Evolutionary conservation across 2,888 invertebrate genomes (phyloP).

Genomic region (Tubulanus polymorphus): DNA sequence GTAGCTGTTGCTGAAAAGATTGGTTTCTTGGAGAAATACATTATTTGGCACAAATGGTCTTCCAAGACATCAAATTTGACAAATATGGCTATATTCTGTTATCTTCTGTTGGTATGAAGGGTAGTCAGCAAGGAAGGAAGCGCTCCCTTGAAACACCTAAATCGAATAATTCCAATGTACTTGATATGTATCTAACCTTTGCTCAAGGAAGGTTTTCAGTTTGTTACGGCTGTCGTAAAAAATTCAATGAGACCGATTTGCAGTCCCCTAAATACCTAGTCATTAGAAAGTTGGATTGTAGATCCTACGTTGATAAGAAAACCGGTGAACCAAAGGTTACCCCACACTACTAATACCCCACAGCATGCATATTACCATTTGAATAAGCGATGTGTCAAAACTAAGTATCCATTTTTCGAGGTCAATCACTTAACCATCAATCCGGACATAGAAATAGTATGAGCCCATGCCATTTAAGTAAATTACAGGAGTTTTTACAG

Average conservation of each 20-base stretch:
- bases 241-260: background rate
- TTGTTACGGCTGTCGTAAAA: background rate
- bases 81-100: background rate
- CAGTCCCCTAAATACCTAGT: background rate
- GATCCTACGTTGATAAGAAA: background rate
- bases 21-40: background rate
- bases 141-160: background rate
- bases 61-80: background rate
- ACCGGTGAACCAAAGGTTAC: background rate
- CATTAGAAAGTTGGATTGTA: background rate
- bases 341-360: background rate
- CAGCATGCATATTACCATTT: background rate
- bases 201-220: background rate
- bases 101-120: background rate
- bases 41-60: background rate
- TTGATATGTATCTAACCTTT: background rate
- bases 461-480: too few relatives aligned
- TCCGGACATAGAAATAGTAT: too few relatives aligned
- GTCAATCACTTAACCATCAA: too few relatives aligned
- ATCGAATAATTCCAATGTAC: background rate
- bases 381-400: background rate
- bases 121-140: background rate
- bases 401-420: background rate
- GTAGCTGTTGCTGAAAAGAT: background rate
- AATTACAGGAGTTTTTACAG: too few relatives aligned